Conservation (phyloP, 2,113 vertebrate species). For the Manacus vitellinus region DNA sequence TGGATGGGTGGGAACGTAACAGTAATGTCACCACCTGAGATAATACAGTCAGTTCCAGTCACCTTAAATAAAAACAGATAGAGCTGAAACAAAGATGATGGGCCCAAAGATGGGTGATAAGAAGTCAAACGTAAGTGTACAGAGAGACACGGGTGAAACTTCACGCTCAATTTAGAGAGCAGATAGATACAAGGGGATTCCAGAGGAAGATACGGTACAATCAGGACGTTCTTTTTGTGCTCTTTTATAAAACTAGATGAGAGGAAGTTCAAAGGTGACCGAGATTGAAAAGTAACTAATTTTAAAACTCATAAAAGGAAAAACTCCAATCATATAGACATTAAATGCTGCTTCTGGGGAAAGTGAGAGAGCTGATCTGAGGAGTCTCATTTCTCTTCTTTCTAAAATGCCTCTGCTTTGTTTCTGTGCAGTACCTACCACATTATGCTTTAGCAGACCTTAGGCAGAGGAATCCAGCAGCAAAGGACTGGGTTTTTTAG, state of each 20-base stretch:
- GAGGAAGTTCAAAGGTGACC: constrained; percentile 58
- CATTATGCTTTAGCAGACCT: not conserved
- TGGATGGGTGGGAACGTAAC: not conserved
- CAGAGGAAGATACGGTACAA: not conserved
- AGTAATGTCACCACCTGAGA: not conserved
- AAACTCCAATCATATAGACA: not conserved
- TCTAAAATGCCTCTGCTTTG: not conserved
- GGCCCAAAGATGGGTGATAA: not conserved
- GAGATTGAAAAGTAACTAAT: constrained; percentile 54
- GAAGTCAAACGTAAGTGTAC: not conserved
- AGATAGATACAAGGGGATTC: not conserved
- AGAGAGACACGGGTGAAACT: not conserved
- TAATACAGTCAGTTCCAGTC: not conserved
- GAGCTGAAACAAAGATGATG: not conserved
- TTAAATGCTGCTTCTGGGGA: constrained; percentile 5
- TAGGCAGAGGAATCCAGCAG: not conserved
- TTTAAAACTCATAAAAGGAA: constrained; percentile 51
- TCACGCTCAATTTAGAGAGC: not conserved
- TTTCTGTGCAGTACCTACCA: not conserved
- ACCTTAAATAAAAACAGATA: not conserved
- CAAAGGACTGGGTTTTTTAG: not conserved
- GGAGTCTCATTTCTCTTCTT: constrained; percentile 8
- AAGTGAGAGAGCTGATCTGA: constrained; percentile 37
- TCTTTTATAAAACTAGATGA: constrained; percentile 30
- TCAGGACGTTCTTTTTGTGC: not conserved